Base-by-base conservation (phyloP, 2,888 invertebrate genomes). In the Electrophaes corylata region DNA sequence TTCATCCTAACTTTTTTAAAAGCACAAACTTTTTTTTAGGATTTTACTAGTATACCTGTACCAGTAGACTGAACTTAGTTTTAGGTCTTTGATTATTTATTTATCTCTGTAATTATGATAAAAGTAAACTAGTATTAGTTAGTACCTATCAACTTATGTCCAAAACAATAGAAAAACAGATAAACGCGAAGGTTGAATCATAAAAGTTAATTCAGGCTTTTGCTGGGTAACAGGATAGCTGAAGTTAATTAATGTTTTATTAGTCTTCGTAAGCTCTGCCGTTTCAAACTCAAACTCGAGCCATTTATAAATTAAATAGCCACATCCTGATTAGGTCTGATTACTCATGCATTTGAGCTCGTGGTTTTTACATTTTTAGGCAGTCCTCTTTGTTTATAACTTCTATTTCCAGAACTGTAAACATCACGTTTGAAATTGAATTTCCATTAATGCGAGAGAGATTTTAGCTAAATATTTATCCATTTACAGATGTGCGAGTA, bases 291-390 rank as follows among this genome's bases (percentile, higher is more conserved):
- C 54, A 50, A 56, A 43, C 62, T 39, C 54, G 46, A 29, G 11
- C 33, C 60, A 39, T 48, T 61, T 37, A 62, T 54, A 62, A 58
- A 62, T 66, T 59, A 63, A 62, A 62, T 58, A 54, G 51, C 60
- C 44, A 66, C 69, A 68, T 71, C 67, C 71, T 66, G 62, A 67
- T 69, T 68, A 62, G 43, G 43, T 43, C 31, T 52, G 54, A 67
- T 69, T 65, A 62, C 64, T 49, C 63, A 47, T 53, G 54, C 59
- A 59, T 61, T 61, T 57, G 50, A 53, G 50, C 52, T 55, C 47
- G 35, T 33, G 26, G 48, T 26, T 52, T 53, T 26, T 48, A 52
- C 29, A 49, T 48, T 56, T 64, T 64, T 59, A 43, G 52, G 43
- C 40, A 48, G 46, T 19, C 23, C 46, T 35, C 26, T 52, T 50